Conservation (phyloP, 2,113 vertebrate genomes). For the Trichomycterus rosablanca region DNA sequence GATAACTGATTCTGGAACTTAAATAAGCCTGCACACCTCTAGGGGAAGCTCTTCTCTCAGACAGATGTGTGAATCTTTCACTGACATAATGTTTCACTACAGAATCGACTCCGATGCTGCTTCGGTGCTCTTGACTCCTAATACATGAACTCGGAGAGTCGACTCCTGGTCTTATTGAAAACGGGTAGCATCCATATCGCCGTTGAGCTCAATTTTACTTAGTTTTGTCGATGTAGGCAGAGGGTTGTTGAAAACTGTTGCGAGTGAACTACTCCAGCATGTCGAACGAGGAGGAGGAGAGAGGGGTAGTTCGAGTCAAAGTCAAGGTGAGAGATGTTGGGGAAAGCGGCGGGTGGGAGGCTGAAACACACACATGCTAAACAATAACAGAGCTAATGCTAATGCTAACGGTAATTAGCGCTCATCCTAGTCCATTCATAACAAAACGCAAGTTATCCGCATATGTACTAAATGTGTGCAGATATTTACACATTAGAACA, state of each 20-base stretch:
- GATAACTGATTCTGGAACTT: no score
- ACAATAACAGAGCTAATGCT: slow-evolving; percentile 19
- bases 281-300: slow-evolving; percentile 69
- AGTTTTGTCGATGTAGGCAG: slow-evolving; percentile 40
- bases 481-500: neutral
- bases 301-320: slow-evolving; percentile 73
- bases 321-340: slow-evolving; percentile 66
- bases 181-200: slow-evolving; percentile 9
- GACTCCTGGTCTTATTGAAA: neutral
- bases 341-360: slow-evolving; percentile 13
- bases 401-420: neutral
- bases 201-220: slow-evolving; percentile 16
- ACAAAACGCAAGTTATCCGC: neutral
- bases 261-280: slow-evolving; percentile 53
- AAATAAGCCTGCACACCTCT: no score
- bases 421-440: no score
- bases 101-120: neutral
- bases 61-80: no score
- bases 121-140: neutral
- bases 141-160: neutral
- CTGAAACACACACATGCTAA: neutral
- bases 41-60: no score
- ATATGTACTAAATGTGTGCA: no score
- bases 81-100: no score
- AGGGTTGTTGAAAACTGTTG: slow-evolving; percentile 9